phyloP scores from a whole-genome alignment of 1,140 invertebrate genomes.

The Platyscapa corneri region DNA sequence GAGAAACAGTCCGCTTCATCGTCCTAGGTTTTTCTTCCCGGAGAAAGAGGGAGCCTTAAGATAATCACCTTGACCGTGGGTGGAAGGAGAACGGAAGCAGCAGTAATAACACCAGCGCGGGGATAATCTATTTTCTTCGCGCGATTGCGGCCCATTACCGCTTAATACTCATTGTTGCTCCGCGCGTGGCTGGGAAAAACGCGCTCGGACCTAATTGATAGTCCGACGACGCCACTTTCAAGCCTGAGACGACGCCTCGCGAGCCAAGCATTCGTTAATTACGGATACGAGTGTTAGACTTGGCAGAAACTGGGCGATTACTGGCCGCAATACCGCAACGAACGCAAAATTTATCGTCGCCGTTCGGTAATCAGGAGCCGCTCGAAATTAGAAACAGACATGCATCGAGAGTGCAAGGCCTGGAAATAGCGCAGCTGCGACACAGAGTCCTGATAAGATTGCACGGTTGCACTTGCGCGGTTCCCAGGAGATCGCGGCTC shows the following conservation, averaged over 20 bases:
- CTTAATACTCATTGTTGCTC: background rate
- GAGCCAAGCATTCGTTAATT: too few relatives aligned
- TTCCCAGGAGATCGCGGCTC: too few relatives aligned
- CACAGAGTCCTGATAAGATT: too few relatives aligned
- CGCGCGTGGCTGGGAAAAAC: too few relatives aligned
- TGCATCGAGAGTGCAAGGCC: too few relatives aligned
- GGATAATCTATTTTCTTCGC: background rate
- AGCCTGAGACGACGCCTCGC: too few relatives aligned
- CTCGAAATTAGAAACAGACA: too few relatives aligned
- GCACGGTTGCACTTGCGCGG: too few relatives aligned
- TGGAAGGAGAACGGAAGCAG: constrained; percentile 31
- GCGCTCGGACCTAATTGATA: too few relatives aligned
- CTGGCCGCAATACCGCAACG: background rate
- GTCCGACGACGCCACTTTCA: background rate
- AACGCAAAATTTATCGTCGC: too few relatives aligned
- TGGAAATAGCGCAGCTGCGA: too few relatives aligned
- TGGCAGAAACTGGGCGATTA: background rate
- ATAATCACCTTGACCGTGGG: constrained; percentile 40
- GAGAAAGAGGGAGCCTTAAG: background rate
- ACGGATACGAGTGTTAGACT: background rate
- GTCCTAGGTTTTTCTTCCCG: background rate
- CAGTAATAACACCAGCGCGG: background rate
- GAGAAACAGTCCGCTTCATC: background rate
- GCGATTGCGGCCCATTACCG: background rate
- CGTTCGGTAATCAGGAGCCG: too few relatives aligned